Base-by-base conservation (phyloP, 1,140 invertebrate species). In the Potamilus streckersoni region DNA sequence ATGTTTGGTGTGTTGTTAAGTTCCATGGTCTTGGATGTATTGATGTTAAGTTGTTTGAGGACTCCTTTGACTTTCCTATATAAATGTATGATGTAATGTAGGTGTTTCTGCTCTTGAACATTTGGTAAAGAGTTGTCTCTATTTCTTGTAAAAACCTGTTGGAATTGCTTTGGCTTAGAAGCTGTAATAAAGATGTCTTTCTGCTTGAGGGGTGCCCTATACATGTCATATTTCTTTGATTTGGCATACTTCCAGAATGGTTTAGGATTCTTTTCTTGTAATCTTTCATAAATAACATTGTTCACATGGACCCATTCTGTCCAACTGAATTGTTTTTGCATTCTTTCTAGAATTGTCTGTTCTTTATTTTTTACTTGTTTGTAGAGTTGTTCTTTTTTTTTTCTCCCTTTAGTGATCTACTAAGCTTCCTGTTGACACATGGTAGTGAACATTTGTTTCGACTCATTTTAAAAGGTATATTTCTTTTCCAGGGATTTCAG, bases 91-190 rank as follows among this genome's bases (percentile, higher is more conserved):
- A 16, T 8, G 56, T 57, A 13, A 59, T 67, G 6, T 55, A 23
- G 23, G 23, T 23, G 23, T 15, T n/a, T 68, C 14, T 27, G 11
- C 38, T 27, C 6, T n/a, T 49, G 23, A 16, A 19, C 11, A 67
- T 17, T 6, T 20, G 72, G 66, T 63, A 63, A 15, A 3, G 63
- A 14, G 27, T 20, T 12, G 11, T 16, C 8, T 15, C 61, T 19
- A 8, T 65, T 23, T 60, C 65, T 72, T 2, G 74, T 76, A 55
- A 79, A 79, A 38, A 79, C 78, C 19, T 69, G 76, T 58, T 72
- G 19, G 62, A 79, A 76, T 66, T 76, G 69, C 15, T 75, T 69
- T 71, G 12, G 14, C 59, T 57, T 75, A 4, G 60, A 49, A 20
- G 61, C 66, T 3, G 27, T 62, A 16, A 60, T 20, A 55, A 74